These are phyloP conservation scores for Tauraco hartlaubi DNA, from an alignment of 2,797 vertebrate genomes.

Conservation along the genomic window DNA sequence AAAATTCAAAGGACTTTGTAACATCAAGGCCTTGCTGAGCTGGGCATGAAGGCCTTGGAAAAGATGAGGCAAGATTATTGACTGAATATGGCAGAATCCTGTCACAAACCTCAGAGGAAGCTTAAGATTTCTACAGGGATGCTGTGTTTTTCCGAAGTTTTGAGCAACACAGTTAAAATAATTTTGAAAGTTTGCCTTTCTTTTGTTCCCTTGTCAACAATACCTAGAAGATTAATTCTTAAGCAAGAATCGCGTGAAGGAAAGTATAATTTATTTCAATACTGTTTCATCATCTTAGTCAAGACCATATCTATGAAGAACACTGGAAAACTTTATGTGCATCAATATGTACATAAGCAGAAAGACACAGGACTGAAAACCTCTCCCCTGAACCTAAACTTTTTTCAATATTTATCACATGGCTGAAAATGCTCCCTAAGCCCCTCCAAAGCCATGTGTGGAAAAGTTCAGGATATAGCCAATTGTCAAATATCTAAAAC, in stretches of 20 bases:
- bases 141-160: neutral
- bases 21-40: constrained; percentile 38
- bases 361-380: neutral
- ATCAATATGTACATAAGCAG: neutral
- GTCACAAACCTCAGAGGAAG: neutral
- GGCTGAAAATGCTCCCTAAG: neutral
- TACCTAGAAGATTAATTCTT: neutral
- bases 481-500: neutral
- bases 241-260: neutral
- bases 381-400: neutral
- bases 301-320: neutral
- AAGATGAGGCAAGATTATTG: constrained; percentile 18
- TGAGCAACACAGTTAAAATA: neutral
- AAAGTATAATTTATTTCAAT: neutral
- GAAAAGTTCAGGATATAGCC: neutral
- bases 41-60: constrained; percentile 20
- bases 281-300: neutral
- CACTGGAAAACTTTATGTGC: neutral
- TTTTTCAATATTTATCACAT: neutral
- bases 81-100: neutral
- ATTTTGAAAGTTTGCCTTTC: neutral
- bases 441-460: neutral
- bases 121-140: neutral
- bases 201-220: neutral
- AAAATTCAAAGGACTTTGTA: constrained; percentile 59